Base-by-base conservation (phyloP, 2,113 vertebrate genomes). In the Colius striatus region DNA sequence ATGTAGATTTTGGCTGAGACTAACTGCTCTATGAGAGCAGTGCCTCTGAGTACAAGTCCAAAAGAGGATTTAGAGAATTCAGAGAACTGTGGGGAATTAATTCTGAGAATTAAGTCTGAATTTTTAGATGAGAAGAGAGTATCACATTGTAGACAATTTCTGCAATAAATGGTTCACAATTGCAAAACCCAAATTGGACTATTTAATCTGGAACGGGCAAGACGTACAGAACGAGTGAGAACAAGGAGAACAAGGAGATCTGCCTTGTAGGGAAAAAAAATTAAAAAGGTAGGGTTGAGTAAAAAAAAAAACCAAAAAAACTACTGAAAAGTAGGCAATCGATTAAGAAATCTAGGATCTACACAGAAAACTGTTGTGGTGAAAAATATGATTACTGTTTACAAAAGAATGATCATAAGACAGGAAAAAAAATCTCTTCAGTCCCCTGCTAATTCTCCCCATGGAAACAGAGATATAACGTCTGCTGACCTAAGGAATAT, bases 381-480 rank as follows among this genome's bases (percentile, higher is more conserved):
- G 53, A 84, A 95, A 95, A 92, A 75, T 77, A 94, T 77, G 26
- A 70, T 51, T 51, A 78, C 5, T 70, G 13, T 84, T 95, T 92
- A 83, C 79, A 95, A 95, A 92, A 93, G 54, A 87, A 70, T 21
- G 86, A 83, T 73, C 57, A 73, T 10, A 54, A 77, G 38, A 77
- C 10, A 50, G 20, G 9, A 36, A 63, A 71, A 71, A 41, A 94
- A 93, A 89, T 13, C 53, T 88, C 26, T 94, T 90, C 88, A 96
- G 88, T 96, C 55, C 55, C 75, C 50, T 78, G 75, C 45, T 97
- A 95, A 97, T 97, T 98, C 96, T 96, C 43, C 57, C 68, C 74
- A 16, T 84, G 72, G 94, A 96, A 96, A 79, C 54, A 91, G 76
- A 97, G 82, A 91, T 94, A 96, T 65, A 87, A 97, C 96, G 47